These are phyloP conservation scores for Hoplodrina ambigua DNA, from an alignment of 2,888 invertebrate species.

Conservation along the genomic window DNA sequence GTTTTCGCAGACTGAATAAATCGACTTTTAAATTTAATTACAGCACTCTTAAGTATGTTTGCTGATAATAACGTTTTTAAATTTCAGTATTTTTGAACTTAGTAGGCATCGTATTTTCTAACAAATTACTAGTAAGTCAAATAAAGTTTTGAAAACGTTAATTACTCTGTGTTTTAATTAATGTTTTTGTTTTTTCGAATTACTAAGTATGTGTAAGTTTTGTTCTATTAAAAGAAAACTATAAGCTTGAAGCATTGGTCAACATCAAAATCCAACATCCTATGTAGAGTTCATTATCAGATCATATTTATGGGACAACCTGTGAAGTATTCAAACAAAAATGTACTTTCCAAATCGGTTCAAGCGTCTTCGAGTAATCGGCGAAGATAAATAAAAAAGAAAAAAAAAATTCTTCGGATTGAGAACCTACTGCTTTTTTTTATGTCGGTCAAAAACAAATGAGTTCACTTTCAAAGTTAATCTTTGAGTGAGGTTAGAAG, in stretches of 20 bases:
- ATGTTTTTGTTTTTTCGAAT: slow-evolving; percentile 12
- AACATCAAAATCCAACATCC: no score
- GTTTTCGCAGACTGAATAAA: slow-evolving; percentile 34
- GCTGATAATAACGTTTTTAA: slow-evolving; percentile 14
- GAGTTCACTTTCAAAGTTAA: neutral
- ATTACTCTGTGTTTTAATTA: slow-evolving; percentile 1
- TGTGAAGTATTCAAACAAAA: no score
- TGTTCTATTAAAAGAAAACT: neutral
- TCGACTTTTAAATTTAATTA: slow-evolving; percentile 33
- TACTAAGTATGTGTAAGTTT: neutral
- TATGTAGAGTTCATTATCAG: no score
- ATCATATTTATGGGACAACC: no score
- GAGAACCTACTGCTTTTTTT: no score
- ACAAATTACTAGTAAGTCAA: slow-evolving; percentile 14
- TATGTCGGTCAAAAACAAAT: neutral
- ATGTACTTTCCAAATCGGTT: no score
- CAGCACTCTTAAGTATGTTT: neutral
- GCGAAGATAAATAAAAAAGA: no score
- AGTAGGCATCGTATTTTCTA: neutral
- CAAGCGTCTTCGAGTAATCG: no score
- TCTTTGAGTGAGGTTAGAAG: neutral
- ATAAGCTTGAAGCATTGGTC: no score
- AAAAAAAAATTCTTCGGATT: no score
- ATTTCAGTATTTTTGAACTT: slow-evolving; percentile 6
- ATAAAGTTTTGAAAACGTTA: slow-evolving; percentile 20